Conservation (phyloP, 1,140 invertebrate species). For the Achatina immaculata region DNA sequence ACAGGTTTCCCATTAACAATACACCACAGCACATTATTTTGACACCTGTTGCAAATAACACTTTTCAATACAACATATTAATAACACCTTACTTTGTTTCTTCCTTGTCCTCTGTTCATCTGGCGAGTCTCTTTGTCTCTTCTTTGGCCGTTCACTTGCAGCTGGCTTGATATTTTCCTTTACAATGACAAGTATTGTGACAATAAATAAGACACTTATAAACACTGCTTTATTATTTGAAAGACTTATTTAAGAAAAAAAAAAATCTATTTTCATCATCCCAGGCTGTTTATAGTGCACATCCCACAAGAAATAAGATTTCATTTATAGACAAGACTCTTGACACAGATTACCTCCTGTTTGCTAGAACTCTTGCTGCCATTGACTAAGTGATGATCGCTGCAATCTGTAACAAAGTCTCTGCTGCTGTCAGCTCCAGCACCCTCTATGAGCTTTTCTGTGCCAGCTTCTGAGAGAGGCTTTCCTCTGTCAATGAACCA, state of each 20-base stretch:
- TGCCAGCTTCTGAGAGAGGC: background rate
- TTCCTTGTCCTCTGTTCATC: background rate
- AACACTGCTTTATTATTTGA: too few relatives aligned
- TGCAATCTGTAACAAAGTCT: background rate
- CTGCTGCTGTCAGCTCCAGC: too few relatives aligned
- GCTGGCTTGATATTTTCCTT: background rate
- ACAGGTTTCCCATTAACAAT: too few relatives aligned
- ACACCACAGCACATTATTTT: too few relatives aligned
- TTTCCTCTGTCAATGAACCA: constrained; percentile 21
- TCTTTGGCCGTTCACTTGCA: background rate
- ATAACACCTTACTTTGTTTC: constrained; percentile 26
- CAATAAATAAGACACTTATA: too few relatives aligned
- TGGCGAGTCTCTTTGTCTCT: constrained; percentile 27
- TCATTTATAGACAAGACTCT: too few relatives aligned
- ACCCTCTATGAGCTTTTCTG: background rate
- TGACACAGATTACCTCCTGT: background rate
- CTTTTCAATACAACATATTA: too few relatives aligned
- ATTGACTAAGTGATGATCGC: background rate
- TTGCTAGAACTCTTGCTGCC: background rate
- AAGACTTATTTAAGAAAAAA: too few relatives aligned
- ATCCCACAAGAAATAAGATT: too few relatives aligned
- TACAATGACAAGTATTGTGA: background rate
- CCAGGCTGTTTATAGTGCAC: too few relatives aligned
- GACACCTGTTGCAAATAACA: too few relatives aligned
- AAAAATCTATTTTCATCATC: too few relatives aligned